Conservation (phyloP, 2,113 vertebrate genomes). For the Rallus limicola region DNA sequence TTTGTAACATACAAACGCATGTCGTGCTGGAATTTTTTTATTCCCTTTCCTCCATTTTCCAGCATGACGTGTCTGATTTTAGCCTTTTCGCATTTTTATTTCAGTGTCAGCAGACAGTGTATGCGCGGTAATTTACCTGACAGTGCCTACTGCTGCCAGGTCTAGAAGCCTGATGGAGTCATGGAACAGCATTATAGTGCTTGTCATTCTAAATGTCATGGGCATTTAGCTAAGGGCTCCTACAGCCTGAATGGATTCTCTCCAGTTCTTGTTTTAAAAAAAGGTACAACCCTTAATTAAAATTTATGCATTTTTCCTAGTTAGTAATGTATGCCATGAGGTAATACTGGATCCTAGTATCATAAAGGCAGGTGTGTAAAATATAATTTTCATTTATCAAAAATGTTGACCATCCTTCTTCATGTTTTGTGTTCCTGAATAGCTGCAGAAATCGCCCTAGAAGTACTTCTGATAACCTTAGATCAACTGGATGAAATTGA, state of each 20-base stretch:
- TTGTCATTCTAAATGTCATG: conserved; percentile 71
- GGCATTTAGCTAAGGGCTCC: conserved; percentile 18
- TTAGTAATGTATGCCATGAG: not conserved
- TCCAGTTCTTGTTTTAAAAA: conserved; percentile 9
- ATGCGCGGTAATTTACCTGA: conserved; percentile 67
- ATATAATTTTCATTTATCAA: conserved; percentile 12
- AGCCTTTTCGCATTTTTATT: conserved; percentile 49
- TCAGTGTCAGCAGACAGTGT: conserved; percentile 36
- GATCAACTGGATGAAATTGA: conserved; percentile 27
- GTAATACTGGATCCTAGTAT: not conserved
- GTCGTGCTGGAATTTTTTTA: not conserved
- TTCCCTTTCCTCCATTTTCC: not conserved
- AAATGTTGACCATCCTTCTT: not conserved
- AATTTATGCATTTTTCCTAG: not conserved
- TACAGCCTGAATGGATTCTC: not conserved
- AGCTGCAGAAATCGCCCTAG: conserved; percentile 56
- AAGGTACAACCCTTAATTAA: not conserved
- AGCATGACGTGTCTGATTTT: conserved; percentile 41
- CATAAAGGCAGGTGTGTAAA: not conserved
- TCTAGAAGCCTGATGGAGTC: conserved; percentile 64
- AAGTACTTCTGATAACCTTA: conserved; percentile 52
- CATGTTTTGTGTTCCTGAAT: conserved; percentile 21
- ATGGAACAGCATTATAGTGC: conserved; percentile 43
- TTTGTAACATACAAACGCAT: not conserved
- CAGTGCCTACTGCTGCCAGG: conserved; percentile 36